Evolutionary conservation across 2,113 vertebrate species (phyloP).

Genomic region (Lagopus leucura): DNA sequence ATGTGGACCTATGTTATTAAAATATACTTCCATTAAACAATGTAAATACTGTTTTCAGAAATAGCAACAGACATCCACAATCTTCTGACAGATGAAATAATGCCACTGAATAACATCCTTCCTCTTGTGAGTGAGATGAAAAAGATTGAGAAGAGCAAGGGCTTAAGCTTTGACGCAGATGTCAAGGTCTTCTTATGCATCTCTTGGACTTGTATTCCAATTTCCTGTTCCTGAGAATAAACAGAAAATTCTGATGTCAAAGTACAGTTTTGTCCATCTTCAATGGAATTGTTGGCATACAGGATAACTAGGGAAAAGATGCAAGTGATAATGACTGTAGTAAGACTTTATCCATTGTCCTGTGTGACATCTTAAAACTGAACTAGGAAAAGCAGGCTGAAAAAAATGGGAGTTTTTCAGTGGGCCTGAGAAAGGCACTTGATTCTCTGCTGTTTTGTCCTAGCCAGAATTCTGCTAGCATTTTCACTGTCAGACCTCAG

Average conservation of each 20-base stretch:
- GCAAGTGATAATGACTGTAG: not conserved
- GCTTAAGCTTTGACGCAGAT: not conserved
- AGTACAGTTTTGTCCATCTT: not conserved
- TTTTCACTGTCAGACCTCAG: not conserved
- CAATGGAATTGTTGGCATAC: not conserved
- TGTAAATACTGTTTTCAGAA: not conserved
- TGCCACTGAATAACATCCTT: not conserved
- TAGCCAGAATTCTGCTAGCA: not conserved
- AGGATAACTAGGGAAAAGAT: not conserved
- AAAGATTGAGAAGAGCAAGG: not conserved
- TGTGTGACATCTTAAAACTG: not conserved
- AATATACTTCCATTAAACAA: not conserved
- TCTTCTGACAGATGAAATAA: not conserved
- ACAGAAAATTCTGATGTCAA: not conserved
- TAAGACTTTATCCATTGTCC: not conserved
- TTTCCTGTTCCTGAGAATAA: not conserved
- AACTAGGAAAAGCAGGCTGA: not conserved
- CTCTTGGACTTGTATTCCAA: not conserved
- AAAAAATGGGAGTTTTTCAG: not conserved
- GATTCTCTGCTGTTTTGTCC: not conserved
- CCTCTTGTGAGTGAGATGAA: not conserved
- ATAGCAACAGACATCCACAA: not conserved
- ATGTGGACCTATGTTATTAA: not conserved
- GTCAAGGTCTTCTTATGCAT: not conserved
- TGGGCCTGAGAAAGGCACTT: not conserved